Evolutionary conservation across 2,113 vertebrate species (phyloP), one percentile per base, ranked within the genome.

Genomic region (Hirundichthys speculiger): DNA sequence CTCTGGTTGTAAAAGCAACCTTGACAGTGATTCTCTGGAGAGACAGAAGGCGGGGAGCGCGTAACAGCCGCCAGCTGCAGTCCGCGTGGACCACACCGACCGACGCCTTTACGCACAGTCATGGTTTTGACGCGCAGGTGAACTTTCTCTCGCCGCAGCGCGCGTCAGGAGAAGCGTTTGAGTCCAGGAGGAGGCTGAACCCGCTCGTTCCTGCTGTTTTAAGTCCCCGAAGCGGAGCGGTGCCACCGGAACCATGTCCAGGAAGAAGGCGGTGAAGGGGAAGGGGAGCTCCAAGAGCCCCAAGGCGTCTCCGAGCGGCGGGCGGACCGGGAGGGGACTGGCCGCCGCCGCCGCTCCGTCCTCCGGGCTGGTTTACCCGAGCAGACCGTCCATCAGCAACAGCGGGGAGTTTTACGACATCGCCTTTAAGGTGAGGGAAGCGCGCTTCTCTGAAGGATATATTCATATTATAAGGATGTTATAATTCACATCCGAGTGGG

Each of bases 381-480:
- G 92, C 81, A 84, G 94, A 79, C 93, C 94, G 65, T 94, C 94
- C 47, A 87, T 96, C 61, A 95, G 95, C 87, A 85, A 88, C 92
- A 93, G 94, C 80, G 93, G 95, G 8, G 96, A 97, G 91, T 96
- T 97, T 73, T 95, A 97, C 71, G 96, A 98, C 64, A 85, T 96
- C 55, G 90, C 95, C 40, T 98, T 96, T 84, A 98, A 96, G 95
- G 96, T 96, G 87, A 93, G 77, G 11, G 8, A 13, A 14, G 15
- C 51, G 11, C n/a, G n/a, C n/a, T n/a, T n/a, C n/a, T n/a, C n/a
- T n/a, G n/a, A n/a, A n/a, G n/a, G n/a, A n/a, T n/a, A n/a, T n/a
- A n/a, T n/a, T n/a, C n/a, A n/a, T n/a, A n/a, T n/a, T n/a, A n/a
- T n/a, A n/a, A n/a, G n/a, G n/a, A n/a, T n/a, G n/a, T n/a, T n/a